A percentile compares a stretch with the other conserved stretches of the same genome.
Conservation (phyloP, 2,113 vertebrate species). For the Eulacestoma nigropectus region DNA sequence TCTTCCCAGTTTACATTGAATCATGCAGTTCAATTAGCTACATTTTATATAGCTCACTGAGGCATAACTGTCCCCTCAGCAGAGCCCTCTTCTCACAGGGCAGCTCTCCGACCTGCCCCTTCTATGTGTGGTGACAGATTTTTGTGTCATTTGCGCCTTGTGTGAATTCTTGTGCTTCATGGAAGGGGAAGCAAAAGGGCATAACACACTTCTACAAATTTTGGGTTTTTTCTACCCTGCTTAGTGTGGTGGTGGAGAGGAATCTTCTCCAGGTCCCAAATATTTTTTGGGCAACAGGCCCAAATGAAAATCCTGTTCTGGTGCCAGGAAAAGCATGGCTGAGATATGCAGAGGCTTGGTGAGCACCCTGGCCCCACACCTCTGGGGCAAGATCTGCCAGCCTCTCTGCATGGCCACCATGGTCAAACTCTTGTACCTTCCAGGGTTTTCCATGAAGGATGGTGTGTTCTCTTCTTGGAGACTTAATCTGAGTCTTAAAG, state of each 20-base stretch:
- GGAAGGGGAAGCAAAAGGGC: background rate
- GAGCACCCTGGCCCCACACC: too few species aligned
- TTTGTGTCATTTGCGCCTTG: background rate
- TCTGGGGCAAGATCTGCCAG: background rate
- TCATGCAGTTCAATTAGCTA: background rate
- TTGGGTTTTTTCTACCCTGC: background rate
- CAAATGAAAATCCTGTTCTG: background rate
- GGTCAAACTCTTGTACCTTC: background rate
- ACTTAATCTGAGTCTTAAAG: background rate
- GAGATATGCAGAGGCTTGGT: accelerated
- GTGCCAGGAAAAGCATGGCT: background rate
- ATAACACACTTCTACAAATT: background rate
- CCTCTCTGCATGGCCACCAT: background rate
- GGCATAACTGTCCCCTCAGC: background rate
- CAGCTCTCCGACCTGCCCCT: background rate
- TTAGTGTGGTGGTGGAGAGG: background rate
- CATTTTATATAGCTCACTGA: background rate
- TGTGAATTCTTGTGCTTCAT: background rate
- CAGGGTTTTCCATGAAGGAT: background rate
- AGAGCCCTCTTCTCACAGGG: background rate
- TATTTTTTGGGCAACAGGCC: background rate
- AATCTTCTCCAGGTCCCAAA: background rate
- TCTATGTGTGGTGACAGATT: background rate
- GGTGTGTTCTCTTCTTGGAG: background rate
- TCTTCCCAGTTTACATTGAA: background rate